phyloP scores from a whole-genome alignment of 2,797 vertebrate species.

The Synaphobranchus kaupii region DNA sequence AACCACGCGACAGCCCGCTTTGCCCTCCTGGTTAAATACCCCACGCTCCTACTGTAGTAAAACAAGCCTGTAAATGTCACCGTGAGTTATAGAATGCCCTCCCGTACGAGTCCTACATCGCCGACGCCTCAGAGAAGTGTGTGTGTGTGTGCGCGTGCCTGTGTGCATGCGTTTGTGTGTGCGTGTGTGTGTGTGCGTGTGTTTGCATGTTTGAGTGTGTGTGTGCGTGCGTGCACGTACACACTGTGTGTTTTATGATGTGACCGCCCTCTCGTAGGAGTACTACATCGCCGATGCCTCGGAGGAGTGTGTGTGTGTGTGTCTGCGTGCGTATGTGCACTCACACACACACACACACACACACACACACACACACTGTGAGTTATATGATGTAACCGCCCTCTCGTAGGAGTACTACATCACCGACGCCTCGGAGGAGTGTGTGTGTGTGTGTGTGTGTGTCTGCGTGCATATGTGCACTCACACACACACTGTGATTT shows the following conservation, averaged over 20 bases:
- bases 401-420: slow-evolving; percentile 89
- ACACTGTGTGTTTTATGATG: not conserved
- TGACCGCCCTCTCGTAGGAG: slow-evolving; percentile 71
- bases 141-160: slow-evolving; percentile 73
- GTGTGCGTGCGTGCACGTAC: no score
- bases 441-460: no score
- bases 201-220: no score
- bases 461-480: no score
- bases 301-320: slow-evolving; percentile 89
- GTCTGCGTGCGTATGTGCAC: no score
- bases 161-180: no score
- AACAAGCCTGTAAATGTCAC: not conserved
- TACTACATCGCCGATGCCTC: slow-evolving; percentile 94
- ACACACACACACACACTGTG: no score
- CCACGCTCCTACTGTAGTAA: not conserved
- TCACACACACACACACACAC: slow-evolving; percentile 82
- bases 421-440: slow-evolving; percentile 91
- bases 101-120: slow-evolving; percentile 90
- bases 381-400: not conserved
- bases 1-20: not conserved
- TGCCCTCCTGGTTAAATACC: not conserved
- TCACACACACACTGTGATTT: no score
- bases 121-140: slow-evolving; percentile 93
- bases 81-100: not conserved
- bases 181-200: no score